Base-by-base conservation (phyloP, 2,113 vertebrate genomes). In the Pyrgilauda ruficollis region DNA sequence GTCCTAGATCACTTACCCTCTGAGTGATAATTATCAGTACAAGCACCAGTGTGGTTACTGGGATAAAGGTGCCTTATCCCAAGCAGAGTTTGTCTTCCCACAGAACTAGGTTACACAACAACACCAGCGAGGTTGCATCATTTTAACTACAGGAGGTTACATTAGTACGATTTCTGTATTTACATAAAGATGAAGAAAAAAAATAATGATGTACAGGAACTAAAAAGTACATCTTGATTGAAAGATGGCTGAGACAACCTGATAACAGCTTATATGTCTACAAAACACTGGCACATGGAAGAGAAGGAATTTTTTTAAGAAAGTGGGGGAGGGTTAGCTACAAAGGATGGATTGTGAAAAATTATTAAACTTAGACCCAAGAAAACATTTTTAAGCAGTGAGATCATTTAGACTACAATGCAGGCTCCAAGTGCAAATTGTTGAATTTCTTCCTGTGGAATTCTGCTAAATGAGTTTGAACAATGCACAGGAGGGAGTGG, bases 141-240 rank as follows among this genome's bases (percentile, higher is more conserved):
- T 85, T 91, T 94, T 70, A 87, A 95, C 64, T 81, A 46, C 79
- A 61, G 66, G 76, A 93, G 95, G 92, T 96, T 96, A 95, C 96
- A 95, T 96, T 86, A 88, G 93, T 94, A 96, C 66, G 9, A 68
- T 77, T 97, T 88, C 63, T 68, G 79, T 93, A 92, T 95, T 94
- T 95, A 95, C 86, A 95, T 95, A 94, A 95, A 97, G 94, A 96
- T 87, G 89, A 92, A 96, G 63, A 39, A 81, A 91, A 84, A 85
- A 92, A 70, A 77, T 64, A 94, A 93, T 92, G 56, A 93, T 88
- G 69, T 44, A 64, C 66, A 93, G 92, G 92, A 96, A 96, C 92
- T 89, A 90, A 96, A 93, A 96, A 95, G 93, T 95, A 92, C 90
- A 95, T 95, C 94, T 95, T 96, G 96, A 93, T 96, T 96, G 93